Evolutionary conservation across 2,113 vertebrate species (phyloP).

Genomic region (Apteryx mantelli): DNA sequence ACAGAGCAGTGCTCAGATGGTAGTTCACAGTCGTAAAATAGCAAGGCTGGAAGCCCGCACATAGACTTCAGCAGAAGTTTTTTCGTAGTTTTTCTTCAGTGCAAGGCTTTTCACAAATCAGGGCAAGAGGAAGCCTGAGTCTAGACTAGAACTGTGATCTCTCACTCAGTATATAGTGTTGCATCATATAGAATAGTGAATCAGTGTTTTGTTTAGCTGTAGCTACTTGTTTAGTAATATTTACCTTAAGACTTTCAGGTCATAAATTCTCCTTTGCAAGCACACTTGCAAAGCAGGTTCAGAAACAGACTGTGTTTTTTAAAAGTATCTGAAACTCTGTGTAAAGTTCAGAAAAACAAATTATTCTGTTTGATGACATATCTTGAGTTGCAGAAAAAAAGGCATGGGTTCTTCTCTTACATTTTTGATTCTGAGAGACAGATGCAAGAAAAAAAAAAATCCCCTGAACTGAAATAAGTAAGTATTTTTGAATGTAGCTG

Average conservation of each 20-base stretch:
- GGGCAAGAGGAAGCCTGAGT: not conserved
- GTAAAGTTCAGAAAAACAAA: not conserved
- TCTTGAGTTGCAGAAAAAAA: not conserved
- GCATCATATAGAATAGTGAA: slow-evolving; percentile 10
- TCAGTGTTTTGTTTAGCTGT: slow-evolving; percentile 20
- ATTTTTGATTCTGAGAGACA: not conserved
- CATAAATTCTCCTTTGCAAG: slow-evolving; percentile 11
- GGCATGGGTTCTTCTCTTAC: not conserved
- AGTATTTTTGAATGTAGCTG: not conserved
- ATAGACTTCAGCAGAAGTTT: not conserved
- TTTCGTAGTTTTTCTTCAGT: not conserved
- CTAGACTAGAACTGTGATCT: not conserved
- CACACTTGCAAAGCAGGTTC: not conserved
- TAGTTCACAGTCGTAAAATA: not conserved
- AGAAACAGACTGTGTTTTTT: not conserved
- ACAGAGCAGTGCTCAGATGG: rapidly evolving
- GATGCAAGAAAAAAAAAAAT: not conserved
- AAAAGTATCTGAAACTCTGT: not conserved
- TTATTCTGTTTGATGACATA: not conserved
- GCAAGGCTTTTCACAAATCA: not conserved
- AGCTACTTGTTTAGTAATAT: not conserved
- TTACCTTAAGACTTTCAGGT: not conserved
- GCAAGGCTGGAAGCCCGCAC: not conserved
- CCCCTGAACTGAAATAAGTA: not conserved
- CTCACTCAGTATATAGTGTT: not conserved